Percentiles rank a stretch among this genome's conserved stretches.
Evolutionary conservation across 2,797 vertebrate species (phyloP).

Genomic region (Pachyuromys duprasi): DNA sequence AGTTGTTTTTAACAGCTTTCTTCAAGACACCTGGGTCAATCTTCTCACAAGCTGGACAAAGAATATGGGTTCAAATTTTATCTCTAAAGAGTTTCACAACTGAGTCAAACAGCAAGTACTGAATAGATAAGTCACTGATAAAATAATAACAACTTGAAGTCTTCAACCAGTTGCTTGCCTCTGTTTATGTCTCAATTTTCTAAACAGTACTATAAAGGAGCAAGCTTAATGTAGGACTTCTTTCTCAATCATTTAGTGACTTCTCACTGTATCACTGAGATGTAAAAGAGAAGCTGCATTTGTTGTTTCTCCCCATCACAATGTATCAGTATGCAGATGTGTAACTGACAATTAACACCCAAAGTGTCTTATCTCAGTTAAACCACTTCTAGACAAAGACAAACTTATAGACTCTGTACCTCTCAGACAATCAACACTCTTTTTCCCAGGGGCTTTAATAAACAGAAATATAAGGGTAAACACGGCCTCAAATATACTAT

Average conservation of each 20-base stretch:
- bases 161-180: not conserved
- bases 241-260: slow-evolving; percentile 32
- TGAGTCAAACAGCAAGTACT: not conserved
- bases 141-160: slow-evolving; percentile 11
- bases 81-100: not conserved
- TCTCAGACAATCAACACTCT: not conserved
- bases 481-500: not conserved
- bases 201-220: not conserved
- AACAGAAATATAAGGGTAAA: slow-evolving; percentile 26
- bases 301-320: not conserved
- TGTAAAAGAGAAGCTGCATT: no score
- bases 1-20: slow-evolving; percentile 46
- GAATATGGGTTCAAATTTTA: slow-evolving; percentile 2
- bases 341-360: not conserved
- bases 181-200: not conserved
- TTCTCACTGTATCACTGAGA: no score
- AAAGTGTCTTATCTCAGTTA: slow-evolving; percentile 11
- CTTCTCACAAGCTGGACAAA: not conserved
- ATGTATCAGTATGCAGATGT: not conserved
- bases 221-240: not conserved
- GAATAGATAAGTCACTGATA: not conserved
- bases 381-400: not conserved
- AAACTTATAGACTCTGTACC: not conserved
- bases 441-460: not conserved
- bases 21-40: slow-evolving; percentile 16